Evolutionary conservation across 2,113 vertebrate genomes (phyloP), one percentile per base, ranked within the genome.

Genomic region (Notiomystis cincta): DNA sequence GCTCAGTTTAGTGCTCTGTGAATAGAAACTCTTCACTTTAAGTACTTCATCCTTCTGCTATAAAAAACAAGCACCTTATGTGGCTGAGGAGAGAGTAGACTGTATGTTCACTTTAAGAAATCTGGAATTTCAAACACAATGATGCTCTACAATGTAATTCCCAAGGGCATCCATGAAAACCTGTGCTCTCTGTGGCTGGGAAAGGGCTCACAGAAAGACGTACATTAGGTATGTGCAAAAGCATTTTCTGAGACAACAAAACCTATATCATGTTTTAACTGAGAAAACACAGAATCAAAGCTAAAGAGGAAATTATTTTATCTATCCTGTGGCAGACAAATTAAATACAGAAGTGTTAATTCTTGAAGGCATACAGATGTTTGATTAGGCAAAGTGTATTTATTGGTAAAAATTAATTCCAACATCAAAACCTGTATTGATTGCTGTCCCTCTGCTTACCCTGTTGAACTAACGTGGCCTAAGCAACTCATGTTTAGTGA

Each of bases 361-460:
- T 40, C 81, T 57, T 60, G 48, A 33, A 73, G 56, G 27, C 15
- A 58, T 47, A 72, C 6, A 78, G 54, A 21, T 76, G 73, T 85
- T 85, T 53, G 71, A 86, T 80, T 50, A 95, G 45, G 33, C 22
- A 81, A 73, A 83, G 35, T 17, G 31, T 57, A 96, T 31, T 62
- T 56, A 96, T 78, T 7, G 9, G 56, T 21, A 80, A 93, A 89
- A 89, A 96, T 67, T 84, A 77, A 97, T 95, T 93, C 83, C 50
- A 11, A 47, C 79, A 71, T 76, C 69, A 95, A 95, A 86, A 77
- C 38, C 70, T 71, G 18, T 44, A 93, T 60, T 82, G 86, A 77
- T 42, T 88, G 40, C 57, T 93, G 15, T 53, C 76, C 30, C 24
- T 82, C 25, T 86, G 37, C 75, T 84, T 76, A 35, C 12, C 3